Base-by-base conservation (phyloP, 2,797 vertebrate genomes). In the Muscicapa comitata region DNA sequence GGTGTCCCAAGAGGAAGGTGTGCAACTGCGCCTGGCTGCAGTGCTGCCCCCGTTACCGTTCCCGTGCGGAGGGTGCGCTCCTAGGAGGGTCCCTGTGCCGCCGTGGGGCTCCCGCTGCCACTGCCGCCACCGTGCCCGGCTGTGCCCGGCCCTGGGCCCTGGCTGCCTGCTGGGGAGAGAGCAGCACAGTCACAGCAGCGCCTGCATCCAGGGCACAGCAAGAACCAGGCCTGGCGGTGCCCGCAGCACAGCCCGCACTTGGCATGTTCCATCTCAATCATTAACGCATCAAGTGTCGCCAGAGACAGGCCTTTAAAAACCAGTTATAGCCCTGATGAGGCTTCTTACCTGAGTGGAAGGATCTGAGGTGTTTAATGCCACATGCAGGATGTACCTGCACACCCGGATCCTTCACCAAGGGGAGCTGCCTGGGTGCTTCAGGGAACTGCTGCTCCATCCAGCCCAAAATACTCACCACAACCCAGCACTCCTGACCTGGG, bases 271-370 rank as follows among this genome's bases (percentile, higher is more conserved):
- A 87, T 94, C 94, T 96, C 96, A 90, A 95, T 94, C 97, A 97
- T 98, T 98, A 98, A 98, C 95, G 98, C 96, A 98, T 97, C 98
- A 98, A 95, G 96, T 90, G 95, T 94, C 98, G 98, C 98, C 98
- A 98, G 86, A 97, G 96, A 89, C 90, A 97, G 97, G 97, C 96
- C 95, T 98, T 98, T 98, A 9, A 98, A 98, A 98, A 97, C 90
- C 88, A 97, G 98, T 98, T 98, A 95, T 98, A 98, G 98, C 96
- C 94, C 63, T 57, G 45, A 54, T 51, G 65, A 86, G 58, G 40
- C 7, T 74, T 80, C 75, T 77, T 59, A 53, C 45, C 43, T 73
- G 70, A 90, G 23, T 21, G 61, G 73, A 38, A 95, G 59, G 19
- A 21, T 38, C 5, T n/a, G 67, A 42, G 63, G 16, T 12, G n/a